A percentile compares a stretch with the other conserved stretches of the same genome.
Evolutionary conservation across 2,113 vertebrate genomes (phyloP).

Genomic region (Laticauda colubrina): DNA sequence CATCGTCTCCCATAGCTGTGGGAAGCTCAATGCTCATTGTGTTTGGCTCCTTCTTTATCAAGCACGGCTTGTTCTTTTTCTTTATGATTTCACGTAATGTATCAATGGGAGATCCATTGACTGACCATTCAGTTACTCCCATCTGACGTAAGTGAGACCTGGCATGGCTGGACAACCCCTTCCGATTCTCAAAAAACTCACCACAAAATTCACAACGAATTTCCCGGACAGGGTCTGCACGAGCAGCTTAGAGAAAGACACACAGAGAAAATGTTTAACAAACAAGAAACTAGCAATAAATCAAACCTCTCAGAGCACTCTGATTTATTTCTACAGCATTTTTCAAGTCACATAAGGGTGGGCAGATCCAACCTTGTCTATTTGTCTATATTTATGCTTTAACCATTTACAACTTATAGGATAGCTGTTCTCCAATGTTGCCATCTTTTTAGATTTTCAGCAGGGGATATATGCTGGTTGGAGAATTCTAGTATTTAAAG

Average conservation of each 20-base stretch:
- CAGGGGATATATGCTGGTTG: neutral
- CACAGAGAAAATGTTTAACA: neutral
- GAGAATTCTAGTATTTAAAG: neutral
- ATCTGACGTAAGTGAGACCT: conserved; percentile 93
- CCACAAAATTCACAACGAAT: conserved; percentile 95
- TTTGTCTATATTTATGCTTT: neutral
- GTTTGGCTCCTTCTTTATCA: conserved; percentile 81
- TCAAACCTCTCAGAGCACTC: neutral
- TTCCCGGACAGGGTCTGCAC: conserved; percentile 72
- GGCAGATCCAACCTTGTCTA: neutral
- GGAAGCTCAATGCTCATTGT: conserved; percentile 60
- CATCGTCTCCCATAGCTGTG: conserved; percentile 62
- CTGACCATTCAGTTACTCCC: conserved; percentile 94
- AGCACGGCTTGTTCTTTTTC: conserved; percentile 73
- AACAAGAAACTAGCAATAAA: neutral
- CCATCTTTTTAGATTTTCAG: neutral
- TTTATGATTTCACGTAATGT: conserved; percentile 87
- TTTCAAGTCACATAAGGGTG: conserved; percentile 2
- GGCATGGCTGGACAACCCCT: conserved; percentile 92
- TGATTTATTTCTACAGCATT: neutral
- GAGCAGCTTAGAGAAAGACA: conserved; percentile 55
- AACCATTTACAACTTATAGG: neutral
- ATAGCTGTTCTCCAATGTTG: neutral
- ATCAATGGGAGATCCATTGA: conserved; percentile 94
- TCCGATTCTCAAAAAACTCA: conserved; percentile 94